A percentile compares a stretch with the other conserved stretches of the same genome.
Conservation (phyloP, 2,797 vertebrate genomes). For the Erethizon dorsatum region DNA sequence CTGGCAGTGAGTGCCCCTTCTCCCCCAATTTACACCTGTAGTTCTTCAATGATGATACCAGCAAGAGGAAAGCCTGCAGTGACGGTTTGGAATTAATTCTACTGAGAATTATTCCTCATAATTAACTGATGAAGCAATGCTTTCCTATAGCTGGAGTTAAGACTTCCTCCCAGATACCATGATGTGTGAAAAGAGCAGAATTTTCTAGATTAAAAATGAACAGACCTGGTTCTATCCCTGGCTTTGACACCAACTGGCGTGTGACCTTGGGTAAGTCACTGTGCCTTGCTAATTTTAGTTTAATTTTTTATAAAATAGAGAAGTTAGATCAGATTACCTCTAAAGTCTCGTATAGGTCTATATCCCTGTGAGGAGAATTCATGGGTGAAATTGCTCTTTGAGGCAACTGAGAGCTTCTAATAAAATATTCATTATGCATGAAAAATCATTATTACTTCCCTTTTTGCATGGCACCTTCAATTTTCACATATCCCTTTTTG, state of each 20-base stretch:
- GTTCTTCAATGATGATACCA: not conserved
- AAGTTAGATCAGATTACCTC: not conserved
- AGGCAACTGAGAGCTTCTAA: not conserved
- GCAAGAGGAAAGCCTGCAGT: not conserved
- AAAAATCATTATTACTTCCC: not conserved
- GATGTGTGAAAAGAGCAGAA: not conserved
- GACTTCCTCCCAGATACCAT: not conserved
- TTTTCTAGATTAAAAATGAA: not conserved
- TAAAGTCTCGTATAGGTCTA: not conserved
- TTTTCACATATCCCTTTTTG: not conserved
- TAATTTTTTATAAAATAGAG: not conserved
- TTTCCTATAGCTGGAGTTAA: not conserved
- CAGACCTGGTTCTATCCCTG: not conserved
- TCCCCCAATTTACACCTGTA: not conserved
- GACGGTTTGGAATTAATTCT: too few species aligned
- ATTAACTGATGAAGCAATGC: not conserved
- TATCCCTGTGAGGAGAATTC: not conserved
- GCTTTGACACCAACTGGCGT: not conserved
- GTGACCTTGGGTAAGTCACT: not conserved
- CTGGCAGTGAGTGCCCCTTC: not conserved
- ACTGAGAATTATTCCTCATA: not conserved
- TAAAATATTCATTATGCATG: not conserved
- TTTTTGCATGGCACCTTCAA: not conserved
- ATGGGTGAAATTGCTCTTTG: not conserved
- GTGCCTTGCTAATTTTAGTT: conserved; percentile 18